Evolutionary conservation across 2,797 vertebrate species (phyloP).

Genomic region (Gouania willdenowi): DNA sequence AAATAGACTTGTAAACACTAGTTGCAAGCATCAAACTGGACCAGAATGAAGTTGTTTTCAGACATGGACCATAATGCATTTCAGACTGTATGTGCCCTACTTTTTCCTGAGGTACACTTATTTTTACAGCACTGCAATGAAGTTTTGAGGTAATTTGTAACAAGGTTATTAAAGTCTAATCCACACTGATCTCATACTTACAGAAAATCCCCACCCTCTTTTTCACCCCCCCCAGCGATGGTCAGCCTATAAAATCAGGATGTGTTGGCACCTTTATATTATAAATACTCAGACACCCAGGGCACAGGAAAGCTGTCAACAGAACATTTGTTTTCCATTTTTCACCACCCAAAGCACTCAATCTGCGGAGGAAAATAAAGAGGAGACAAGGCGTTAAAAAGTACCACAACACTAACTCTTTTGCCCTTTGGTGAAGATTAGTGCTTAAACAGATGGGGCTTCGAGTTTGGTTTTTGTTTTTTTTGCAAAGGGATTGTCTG

Average conservation of each 20-base stretch:
- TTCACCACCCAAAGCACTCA: slow-evolving; percentile 91
- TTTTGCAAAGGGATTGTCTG: slow-evolving; percentile 43
- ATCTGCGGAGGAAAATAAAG: slow-evolving; percentile 61
- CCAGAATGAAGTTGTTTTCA: slow-evolving; percentile 2
- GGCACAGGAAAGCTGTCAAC: slow-evolving; percentile 95
- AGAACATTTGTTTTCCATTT: slow-evolving; percentile 98
- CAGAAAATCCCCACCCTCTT: slow-evolving; percentile 38
- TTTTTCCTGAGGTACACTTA: no score
- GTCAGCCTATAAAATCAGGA: slow-evolving; percentile 70
- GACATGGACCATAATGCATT: not conserved
- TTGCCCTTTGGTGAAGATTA: slow-evolving; percentile 75
- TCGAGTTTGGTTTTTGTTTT: slow-evolving; percentile 55
- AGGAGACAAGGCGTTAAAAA: slow-evolving; percentile 78
- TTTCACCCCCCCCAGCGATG: slow-evolving; percentile 53
- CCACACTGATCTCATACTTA: slow-evolving; percentile 56
- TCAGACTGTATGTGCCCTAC: slow-evolving; percentile 15
- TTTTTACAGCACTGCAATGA: no score
- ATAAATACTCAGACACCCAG: slow-evolving; percentile 88
- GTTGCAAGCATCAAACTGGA: not conserved
- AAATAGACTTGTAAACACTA: no score
- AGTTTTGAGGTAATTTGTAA: slow-evolving; percentile 52
- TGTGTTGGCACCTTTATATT: slow-evolving; percentile 80
- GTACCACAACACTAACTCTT: slow-evolving; percentile 71
- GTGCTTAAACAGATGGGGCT: slow-evolving; percentile 75
- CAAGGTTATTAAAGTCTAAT: slow-evolving; percentile 42